Base-by-base conservation (phyloP, 1,140 invertebrate species). In the Atopsyche davidsoni region DNA sequence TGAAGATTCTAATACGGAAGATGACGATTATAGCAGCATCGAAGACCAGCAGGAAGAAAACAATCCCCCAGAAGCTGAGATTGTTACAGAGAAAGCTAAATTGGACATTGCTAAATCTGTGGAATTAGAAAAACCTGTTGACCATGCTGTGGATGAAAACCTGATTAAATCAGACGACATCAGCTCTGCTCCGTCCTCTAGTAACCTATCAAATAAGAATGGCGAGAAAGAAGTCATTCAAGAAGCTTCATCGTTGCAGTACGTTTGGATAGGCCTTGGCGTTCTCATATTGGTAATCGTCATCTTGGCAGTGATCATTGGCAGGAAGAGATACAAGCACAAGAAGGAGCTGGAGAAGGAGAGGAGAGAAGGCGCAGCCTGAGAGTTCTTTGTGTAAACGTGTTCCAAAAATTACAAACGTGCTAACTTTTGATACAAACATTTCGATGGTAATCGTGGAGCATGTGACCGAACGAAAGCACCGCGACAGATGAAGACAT, bases 251-350 rank as follows among this genome's bases (percentile, higher is more conserved):
- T 2, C 25, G 11, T 34, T 58, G 22, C 24, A 49, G 9, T 58
- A 58, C 25, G 52, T 34, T 2, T 58, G 53, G 45, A 55, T 58
- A 32, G 57, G 18, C 13, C 32, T 58, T 9, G 57, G 57, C 16
- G 4, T 58, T 34, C 32, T 58, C n/a, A 25, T 44, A 3, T 19
- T 55, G 1, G 41, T 58, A n/a, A 42, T 55, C n/a, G 31, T 55
- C n/a, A 46, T 58, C 21, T 13, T 55, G 13, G 55, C 40, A 13
- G 24, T 52, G 2, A 39, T 58, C 2, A 51, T 58, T 21, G 57
- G 28, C 10, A 55, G 52, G 42, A 58, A 58, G 38, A 34, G 57
- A 25, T 58, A 58, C 41, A 58, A 58, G 24, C 57, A 58, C 49
- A 58, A 55, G 40, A 58, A 58, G 41, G 57, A 55, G 17, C 31